Percentiles rank a stretch among this genome's conserved stretches.
Conservation (phyloP, 2,113 vertebrate genomes). For the Notarius lentiginosus region DNA sequence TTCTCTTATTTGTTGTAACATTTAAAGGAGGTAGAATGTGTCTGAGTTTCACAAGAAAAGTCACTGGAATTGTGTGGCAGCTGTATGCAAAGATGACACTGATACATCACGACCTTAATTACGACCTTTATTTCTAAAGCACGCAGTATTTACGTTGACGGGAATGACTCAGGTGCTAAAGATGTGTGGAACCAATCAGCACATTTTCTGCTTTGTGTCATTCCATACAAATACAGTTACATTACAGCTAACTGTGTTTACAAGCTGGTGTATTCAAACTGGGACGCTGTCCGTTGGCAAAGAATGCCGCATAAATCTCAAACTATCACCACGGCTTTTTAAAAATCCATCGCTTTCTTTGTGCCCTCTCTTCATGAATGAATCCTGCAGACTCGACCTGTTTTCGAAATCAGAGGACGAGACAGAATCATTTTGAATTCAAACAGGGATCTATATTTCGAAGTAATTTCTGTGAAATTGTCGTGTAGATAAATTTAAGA, state of each 20-base stretch:
- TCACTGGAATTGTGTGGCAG: slow-evolving; percentile 18
- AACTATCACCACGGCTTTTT: slow-evolving; percentile 26
- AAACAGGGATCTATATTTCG: slow-evolving; percentile 77
- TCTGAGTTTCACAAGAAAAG: not conserved
- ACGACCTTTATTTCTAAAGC: slow-evolving; percentile 3
- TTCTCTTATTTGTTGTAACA: not conserved
- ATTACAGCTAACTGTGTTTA: slow-evolving; percentile 30
- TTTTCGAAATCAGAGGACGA: slow-evolving; percentile 56
- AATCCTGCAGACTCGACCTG: slow-evolving; percentile 58
- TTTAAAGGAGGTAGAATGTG: not conserved
- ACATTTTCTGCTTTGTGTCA: not conserved
- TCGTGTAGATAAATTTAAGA: slow-evolving; percentile 80
- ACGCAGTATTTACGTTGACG: slow-evolving; percentile 18
- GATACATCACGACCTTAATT: not conserved
- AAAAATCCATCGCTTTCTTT: slow-evolving; percentile 59
- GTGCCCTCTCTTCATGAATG: slow-evolving; percentile 46
- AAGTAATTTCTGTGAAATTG: slow-evolving; percentile 86
- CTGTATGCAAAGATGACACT: slow-evolving; percentile 13
- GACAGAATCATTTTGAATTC: slow-evolving; percentile 53
- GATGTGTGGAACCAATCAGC: slow-evolving; percentile 5
- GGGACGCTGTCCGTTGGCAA: not conserved
- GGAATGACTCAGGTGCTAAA: slow-evolving; percentile 6
- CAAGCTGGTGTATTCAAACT: slow-evolving; percentile 12
- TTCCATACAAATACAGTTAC: slow-evolving; percentile 7
- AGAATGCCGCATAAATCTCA: not conserved